A percentile compares a stretch with the other conserved stretches of the same genome.
phyloP scores from a whole-genome alignment of 2,888 invertebrate species.

The Scaeva pyrastri region DNA sequence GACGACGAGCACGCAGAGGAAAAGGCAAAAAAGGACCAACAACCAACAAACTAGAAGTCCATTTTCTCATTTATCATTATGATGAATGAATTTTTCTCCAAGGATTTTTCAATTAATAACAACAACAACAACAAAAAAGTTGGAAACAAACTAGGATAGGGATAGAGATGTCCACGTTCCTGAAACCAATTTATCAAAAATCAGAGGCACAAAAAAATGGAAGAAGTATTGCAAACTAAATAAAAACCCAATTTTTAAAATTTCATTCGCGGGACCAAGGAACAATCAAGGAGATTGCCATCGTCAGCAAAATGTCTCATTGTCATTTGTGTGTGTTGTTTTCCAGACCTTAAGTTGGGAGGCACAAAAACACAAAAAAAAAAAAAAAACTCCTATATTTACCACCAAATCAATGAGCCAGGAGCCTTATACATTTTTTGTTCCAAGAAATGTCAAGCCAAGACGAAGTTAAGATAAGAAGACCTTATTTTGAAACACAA shows the following conservation, averaged over 20 bases:
- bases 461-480: constrained; percentile 23
- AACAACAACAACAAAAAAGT: constrained; percentile 6
- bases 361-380: neutral
- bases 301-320: constrained; percentile 44
- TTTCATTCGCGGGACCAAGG: neutral
- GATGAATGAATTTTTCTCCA: constrained; percentile 64
- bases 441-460: constrained; percentile 35
- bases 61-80: constrained; percentile 65
- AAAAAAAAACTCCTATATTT: constrained; percentile 37
- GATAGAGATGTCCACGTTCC: constrained; percentile 6
- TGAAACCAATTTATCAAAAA: constrained; percentile 63
- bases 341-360: neutral
- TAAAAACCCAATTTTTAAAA: constrained; percentile 19
- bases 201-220: neutral
- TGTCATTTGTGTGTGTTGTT: constrained; percentile 8
- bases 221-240: constrained; percentile 5
- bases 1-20: neutral
- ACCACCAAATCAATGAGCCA: constrained; percentile 53
- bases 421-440: neutral
- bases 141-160: neutral
- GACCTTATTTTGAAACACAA: neutral
- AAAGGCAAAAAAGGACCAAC: constrained; percentile 36
- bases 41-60: constrained; percentile 21
- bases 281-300: constrained; percentile 5
- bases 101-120: constrained; percentile 53